Evolutionary conservation across 2,888 invertebrate genomes (phyloP).

Genomic region (Tuta absoluta): DNA sequence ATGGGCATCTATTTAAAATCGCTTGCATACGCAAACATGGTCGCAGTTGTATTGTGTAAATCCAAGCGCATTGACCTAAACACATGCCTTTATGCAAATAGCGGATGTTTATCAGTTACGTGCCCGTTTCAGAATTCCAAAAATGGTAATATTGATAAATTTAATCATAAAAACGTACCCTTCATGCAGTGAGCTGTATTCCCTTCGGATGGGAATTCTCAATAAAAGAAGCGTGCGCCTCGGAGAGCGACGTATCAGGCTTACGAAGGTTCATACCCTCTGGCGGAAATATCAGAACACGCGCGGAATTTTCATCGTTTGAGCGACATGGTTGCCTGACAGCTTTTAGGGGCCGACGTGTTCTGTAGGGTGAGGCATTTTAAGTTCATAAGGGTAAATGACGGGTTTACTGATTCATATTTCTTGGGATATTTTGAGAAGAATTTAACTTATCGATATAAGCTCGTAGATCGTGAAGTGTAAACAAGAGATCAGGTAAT

Average conservation of each 20-base stretch:
- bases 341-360: constrained; percentile 46
- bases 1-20: constrained; percentile 58
- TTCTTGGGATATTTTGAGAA: background rate
- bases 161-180: constrained; percentile 44
- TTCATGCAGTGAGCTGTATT: constrained; percentile 48
- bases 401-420: constrained; percentile 15
- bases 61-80: constrained; percentile 62
- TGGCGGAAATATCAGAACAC: constrained; percentile 54
- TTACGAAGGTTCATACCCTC: constrained; percentile 39
- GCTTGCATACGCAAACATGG: constrained; percentile 63
- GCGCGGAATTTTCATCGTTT: constrained; percentile 56
- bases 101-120: constrained; percentile 39
- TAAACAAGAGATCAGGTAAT: constrained; percentile 2
- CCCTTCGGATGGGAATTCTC: constrained; percentile 51
- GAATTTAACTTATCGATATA: background rate
- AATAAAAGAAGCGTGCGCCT: constrained; percentile 49
- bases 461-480: background rate
- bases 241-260: constrained; percentile 48
- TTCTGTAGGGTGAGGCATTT: constrained; percentile 26
- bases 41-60: constrained; percentile 65
- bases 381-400: constrained; percentile 26
- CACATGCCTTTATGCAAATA: constrained; percentile 49
- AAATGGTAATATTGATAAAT: constrained; percentile 42
- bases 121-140: constrained; percentile 34
- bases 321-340: constrained; percentile 51